Evolutionary conservation across 1,140 invertebrate genomes (phyloP), one percentile per base, ranked within the genome.

Genomic region (Holotrichia oblita): DNA sequence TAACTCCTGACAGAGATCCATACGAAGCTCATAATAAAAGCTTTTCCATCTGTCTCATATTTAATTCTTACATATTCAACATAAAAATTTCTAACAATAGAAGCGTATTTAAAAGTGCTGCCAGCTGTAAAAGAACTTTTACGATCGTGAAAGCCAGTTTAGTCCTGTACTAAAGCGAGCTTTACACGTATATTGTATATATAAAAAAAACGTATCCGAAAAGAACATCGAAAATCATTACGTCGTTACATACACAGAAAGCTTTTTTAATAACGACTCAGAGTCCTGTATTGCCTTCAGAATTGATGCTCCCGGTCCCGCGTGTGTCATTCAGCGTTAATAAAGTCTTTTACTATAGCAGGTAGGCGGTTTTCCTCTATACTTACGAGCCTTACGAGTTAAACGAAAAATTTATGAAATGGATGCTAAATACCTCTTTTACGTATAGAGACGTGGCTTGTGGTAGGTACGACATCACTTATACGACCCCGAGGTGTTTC

Each of bases 171-270:
- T 34, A 34, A 34, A 34, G 27, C 27, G 27, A 34, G 27, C 27
- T 34, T 34, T 34, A 34, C 27, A 34, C 27, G n/a, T n/a, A n/a
- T n/a, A n/a, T n/a, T n/a, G n/a, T n/a, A 34, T 34, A 34, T 4
- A 34, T 34, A 55, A 17, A 55, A 55, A 55, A 17, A 55, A 14
- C 48, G 61, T 69, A 22, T 22, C 61, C 9, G 24, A 69, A 69
- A 34, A 69, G 61, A 34, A 69, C 61, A 69, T 27, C 61, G 61
- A 27, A 69, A 69, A 69, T 69, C 61, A 69, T 69, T 69, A 69
- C 61, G 20, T 69, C 61, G 61, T 69, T 69, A 69, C 22, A 27
- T 9, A 22, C 61, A 22, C 61, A 34, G 61, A 69, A 34, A 69
- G 61, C 22, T 69, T 69, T 44, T 69, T 69, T 69, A 69, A 69